Base-by-base conservation (phyloP, 2,113 vertebrate genomes). In the Motacilla tschutschensis region DNA sequence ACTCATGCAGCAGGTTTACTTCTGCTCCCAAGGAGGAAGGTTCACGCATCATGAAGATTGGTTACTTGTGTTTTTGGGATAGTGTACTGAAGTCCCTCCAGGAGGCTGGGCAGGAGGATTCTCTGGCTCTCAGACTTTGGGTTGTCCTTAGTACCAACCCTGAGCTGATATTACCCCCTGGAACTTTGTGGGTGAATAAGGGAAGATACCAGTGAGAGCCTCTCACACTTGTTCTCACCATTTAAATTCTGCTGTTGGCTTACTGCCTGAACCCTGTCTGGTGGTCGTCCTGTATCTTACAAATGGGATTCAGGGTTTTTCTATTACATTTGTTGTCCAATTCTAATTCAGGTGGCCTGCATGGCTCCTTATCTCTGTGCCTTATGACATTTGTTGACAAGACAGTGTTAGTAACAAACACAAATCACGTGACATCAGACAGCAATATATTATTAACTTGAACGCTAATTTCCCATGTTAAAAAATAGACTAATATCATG, bases 371-470 rank as follows among this genome's bases (percentile, higher is more conserved):
- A 12, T 28, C 8, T 76, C 55, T 79, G 35, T 38, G 19, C 16
- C 13, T 33, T 33, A 7, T 12, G 21, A 35, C 0, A 1, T 47
- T 59, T 51, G 18, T 60, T 55, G 59, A 70, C 43, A 28, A 69
- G 31, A 36, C 3, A 28, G 8, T 9, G 4, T 44, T 41, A 67
- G 26, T 50, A 51, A 48, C 22, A 72, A 72, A 64, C 5, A 12
- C 8, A 63, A 55, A 53, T 28, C 7, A 21, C 0, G 0, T n/a
- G 33, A 43, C 47, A 22, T 79, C 44, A 29, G 17, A 48, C 6
- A 59, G 28, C 29, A 46, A 25, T n/a, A 55, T 19, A 15, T 54
- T 43, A 70, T 54, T 43, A 70, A 40, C 48, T 75, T n/a, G 21
- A 64, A 14, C 54, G 38, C 22, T 46, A 4, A 12, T 55, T 72